These are phyloP conservation scores for Tricholaema leucomelas DNA, from an alignment of 2,113 vertebrate genomes.

Conservation along the genomic window DNA sequence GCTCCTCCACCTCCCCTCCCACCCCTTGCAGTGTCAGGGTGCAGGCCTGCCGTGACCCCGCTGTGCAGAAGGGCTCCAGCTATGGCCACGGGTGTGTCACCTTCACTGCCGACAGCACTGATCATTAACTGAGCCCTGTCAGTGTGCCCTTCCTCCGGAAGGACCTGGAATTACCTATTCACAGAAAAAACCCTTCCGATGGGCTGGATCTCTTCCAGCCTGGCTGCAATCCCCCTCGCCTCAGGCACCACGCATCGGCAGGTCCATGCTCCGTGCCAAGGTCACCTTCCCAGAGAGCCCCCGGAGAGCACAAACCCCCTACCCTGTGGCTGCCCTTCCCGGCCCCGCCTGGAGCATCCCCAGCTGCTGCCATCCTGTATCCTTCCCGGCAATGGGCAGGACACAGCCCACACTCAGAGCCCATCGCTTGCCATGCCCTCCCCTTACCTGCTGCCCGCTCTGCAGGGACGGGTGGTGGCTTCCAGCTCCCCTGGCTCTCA, in stretches of 20 bases:
- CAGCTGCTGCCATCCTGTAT: accelerated
- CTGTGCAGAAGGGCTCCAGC: accelerated
- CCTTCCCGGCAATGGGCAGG: not conserved
- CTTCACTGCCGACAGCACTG: not conserved
- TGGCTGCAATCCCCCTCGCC: accelerated
- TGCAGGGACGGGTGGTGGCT: not conserved
- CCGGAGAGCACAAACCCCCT: not conserved
- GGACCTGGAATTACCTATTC: not conserved
- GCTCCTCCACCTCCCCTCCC: not conserved
- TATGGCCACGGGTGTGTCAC: accelerated
- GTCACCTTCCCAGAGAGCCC: not conserved
- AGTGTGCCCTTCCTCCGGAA: not conserved
- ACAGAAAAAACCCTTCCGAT: not conserved
- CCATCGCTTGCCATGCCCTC: not conserved
- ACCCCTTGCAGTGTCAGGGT: not conserved
- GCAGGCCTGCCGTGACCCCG: not conserved
- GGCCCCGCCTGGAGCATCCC: not conserved
- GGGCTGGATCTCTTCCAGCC: not conserved
- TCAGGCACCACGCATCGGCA: accelerated
- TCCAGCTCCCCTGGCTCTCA: not conserved
- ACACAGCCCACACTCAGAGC: accelerated
- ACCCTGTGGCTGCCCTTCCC: not conserved
- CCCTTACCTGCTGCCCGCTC: slow-evolving; percentile 42
- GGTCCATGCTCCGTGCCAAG: accelerated
- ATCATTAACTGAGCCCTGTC: not conserved